Conservation (phyloP, 2,888 invertebrate genomes). For the Xanthia togata region DNA sequence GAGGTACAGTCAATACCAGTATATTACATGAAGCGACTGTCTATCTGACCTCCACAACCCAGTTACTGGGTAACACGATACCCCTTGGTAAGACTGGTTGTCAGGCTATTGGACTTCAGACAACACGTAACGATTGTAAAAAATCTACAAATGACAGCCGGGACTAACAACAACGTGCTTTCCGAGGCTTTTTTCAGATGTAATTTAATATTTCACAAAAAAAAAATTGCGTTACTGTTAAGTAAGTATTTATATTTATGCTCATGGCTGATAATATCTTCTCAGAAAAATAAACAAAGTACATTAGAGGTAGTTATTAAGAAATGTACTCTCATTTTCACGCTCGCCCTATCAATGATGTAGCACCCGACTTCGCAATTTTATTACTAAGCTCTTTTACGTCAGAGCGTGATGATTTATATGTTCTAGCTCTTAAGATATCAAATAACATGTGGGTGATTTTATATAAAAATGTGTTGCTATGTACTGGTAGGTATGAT, state of each 20-base stretch:
- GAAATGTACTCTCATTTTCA: slow-evolving; percentile 13
- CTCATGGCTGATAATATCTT: background rate
- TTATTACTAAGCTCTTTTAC: slow-evolving; percentile 48
- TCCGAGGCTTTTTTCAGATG: background rate
- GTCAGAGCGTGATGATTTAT: slow-evolving; percentile 65
- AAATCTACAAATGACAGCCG: background rate
- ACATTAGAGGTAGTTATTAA: slow-evolving; percentile 14
- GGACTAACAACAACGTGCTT: no score
- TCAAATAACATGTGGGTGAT: slow-evolving; percentile 48
- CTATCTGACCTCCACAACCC: background rate
- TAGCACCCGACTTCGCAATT: slow-evolving; percentile 24
- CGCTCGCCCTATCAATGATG: slow-evolving; percentile 3
- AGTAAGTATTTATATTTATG: background rate
- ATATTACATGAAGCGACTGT: no score
- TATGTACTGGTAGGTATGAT: slow-evolving; percentile 7
- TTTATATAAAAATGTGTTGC: slow-evolving; percentile 49
- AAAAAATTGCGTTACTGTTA: background rate
- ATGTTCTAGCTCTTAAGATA: slow-evolving; percentile 58
- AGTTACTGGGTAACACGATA: background rate
- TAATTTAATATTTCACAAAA: background rate
- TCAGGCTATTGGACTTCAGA: background rate
- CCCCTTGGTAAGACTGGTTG: background rate
- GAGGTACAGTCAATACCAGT: no score
- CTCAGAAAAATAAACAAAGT: slow-evolving; percentile 16
- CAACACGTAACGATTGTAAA: background rate